Conservation (phyloP, 2,113 vertebrate species). For the Oenanthe melanoleuca region DNA sequence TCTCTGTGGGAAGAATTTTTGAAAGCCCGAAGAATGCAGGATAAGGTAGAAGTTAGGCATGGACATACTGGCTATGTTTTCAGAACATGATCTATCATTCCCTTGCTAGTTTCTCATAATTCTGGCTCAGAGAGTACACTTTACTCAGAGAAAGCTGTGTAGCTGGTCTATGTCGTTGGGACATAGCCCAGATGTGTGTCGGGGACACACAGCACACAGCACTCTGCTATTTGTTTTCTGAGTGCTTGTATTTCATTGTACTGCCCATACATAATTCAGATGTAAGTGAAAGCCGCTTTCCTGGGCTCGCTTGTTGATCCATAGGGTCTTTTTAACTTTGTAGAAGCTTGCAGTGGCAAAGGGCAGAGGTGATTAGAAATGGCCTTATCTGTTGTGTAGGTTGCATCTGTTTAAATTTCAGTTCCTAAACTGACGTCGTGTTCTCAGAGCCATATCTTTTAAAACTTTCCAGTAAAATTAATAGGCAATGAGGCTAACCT, state of each 20-base stretch:
- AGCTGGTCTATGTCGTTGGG: background rate
- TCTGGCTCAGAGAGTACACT: background rate
- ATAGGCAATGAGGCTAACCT: background rate
- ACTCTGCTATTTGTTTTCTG: conserved; percentile 4
- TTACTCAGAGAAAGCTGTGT: background rate
- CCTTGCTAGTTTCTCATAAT: background rate
- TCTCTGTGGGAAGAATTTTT: background rate
- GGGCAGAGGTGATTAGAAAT: background rate
- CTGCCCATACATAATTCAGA: background rate
- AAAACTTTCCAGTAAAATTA: background rate
- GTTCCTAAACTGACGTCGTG: background rate
- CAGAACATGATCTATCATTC: background rate
- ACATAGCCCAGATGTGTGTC: conserved; percentile 3
- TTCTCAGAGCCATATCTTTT: background rate
- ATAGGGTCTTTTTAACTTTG: background rate
- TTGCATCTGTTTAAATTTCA: conserved; percentile 17
- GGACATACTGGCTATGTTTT: background rate
- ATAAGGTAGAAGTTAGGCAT: background rate
- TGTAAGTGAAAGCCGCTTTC: background rate
- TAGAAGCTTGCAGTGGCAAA: background rate
- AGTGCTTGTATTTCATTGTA: background rate
- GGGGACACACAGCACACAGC: accelerated
- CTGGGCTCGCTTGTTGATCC: background rate
- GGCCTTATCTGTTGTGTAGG: background rate
- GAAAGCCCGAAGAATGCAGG: background rate